Percentiles rank a stretch among this genome's conserved stretches.
These are phyloP conservation scores for Euproctis similis DNA, from an alignment of 2,888 invertebrate genomes.

Conservation along the genomic window DNA sequence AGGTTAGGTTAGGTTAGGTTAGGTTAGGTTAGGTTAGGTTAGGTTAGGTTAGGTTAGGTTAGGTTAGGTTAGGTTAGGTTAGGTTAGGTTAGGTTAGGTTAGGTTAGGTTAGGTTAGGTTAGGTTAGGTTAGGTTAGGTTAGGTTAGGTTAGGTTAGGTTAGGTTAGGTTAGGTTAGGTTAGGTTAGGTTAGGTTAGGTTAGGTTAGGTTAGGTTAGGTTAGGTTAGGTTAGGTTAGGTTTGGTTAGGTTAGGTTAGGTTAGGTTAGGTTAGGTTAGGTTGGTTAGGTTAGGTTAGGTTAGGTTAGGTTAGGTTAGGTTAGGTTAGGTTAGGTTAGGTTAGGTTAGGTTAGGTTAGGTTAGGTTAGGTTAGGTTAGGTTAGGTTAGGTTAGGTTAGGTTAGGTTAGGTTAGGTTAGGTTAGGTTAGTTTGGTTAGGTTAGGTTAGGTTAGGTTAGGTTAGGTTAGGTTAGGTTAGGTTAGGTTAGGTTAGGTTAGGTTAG, in stretches of 20 bases:
- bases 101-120: conserved; percentile 5
- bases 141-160: conserved; percentile 13
- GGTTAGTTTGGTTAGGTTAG: too few relatives aligned
- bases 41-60: conserved; percentile 6
- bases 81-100: conserved; percentile 4
- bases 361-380: too few relatives aligned
- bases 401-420: too few relatives aligned
- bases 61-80: conserved; percentile 5
- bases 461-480: conserved; percentile 19
- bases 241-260: conserved; percentile 18
- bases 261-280: conserved; percentile 19
- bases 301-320: too few relatives aligned
- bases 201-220: conserved; percentile 19
- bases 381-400: too few relatives aligned
- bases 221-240: conserved; percentile 27
- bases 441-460: too few relatives aligned
- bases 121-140: conserved; percentile 11
- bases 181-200: conserved; percentile 5
- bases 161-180: conserved; percentile 5
- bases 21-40: conserved; percentile 6
- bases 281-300: too few relatives aligned
- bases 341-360: too few relatives aligned
- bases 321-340: too few relatives aligned
- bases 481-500: conserved; percentile 17
- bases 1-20: conserved; percentile 6